Evolutionary conservation across 2,797 vertebrate species (phyloP).

Genomic region (Lepilemur ruficaudatus): DNA sequence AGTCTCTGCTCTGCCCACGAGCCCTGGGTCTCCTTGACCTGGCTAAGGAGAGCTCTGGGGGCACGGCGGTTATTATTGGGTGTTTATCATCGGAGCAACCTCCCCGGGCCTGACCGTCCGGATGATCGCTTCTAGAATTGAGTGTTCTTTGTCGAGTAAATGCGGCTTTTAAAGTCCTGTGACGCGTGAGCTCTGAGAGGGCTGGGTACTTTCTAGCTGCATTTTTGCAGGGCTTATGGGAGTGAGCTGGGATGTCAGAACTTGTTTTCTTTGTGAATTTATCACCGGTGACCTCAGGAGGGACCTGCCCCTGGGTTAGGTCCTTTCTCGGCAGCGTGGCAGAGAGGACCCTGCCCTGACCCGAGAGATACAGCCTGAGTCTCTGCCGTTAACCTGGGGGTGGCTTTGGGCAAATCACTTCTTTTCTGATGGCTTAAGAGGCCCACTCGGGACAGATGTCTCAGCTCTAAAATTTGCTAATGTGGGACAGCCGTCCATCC

Average conservation of each 20-base stretch:
- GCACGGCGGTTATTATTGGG: too few species aligned
- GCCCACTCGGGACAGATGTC: too few species aligned
- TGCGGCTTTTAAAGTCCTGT: not conserved
- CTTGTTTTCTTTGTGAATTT: not conserved
- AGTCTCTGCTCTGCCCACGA: not conserved
- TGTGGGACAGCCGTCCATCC: fast-evolving
- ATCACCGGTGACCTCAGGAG: not conserved
- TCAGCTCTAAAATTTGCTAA: not conserved
- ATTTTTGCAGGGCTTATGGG: not conserved
- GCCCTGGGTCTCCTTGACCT: not conserved
- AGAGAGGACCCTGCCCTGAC: not conserved
- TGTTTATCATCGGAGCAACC: not conserved
- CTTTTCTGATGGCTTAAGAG: not conserved
- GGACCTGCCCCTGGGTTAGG: not conserved
- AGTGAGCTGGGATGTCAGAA: not conserved
- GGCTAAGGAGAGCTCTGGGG: not conserved
- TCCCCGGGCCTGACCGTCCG: not conserved
- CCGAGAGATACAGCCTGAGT: not conserved
- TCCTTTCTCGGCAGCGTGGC: not conserved
- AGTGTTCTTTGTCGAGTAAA: not conserved
- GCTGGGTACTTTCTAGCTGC: not conserved
- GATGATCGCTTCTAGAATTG: not conserved
- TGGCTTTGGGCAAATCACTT: not conserved
- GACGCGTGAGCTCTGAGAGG: not conserved
- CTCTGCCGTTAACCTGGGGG: not conserved